phyloP scores from a whole-genome alignment of 2,888 invertebrate species.

The Clivina fossor region DNA sequence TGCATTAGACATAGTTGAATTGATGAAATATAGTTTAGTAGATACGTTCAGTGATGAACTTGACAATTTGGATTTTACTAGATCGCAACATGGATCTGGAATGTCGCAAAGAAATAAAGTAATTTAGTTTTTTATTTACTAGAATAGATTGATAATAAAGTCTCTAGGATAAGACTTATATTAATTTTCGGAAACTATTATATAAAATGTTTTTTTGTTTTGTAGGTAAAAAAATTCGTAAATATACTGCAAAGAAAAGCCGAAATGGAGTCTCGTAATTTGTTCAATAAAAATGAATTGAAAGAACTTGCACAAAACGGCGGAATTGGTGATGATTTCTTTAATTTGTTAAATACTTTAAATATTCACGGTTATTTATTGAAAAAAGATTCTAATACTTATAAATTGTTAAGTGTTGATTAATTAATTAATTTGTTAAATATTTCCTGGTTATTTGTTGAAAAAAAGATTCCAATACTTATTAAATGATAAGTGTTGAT shows the following conservation, averaged over 20 bases:
- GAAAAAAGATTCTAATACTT: constrained; percentile 64
- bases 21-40: constrained; percentile 77
- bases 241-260: constrained; percentile 67
- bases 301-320: constrained; percentile 68
- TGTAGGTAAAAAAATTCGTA: constrained; percentile 72
- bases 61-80: constrained; percentile 64
- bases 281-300: constrained; percentile 77
- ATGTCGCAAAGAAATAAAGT: constrained; percentile 70
- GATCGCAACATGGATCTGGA: constrained; percentile 73
- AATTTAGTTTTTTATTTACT: constrained; percentile 38
- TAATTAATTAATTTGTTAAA: constrained; percentile 18
- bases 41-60: constrained; percentile 75
- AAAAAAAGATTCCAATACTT: too few relatives aligned
- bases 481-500: too few relatives aligned
- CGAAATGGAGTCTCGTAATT: constrained; percentile 65
- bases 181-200: too few relatives aligned
- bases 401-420: constrained; percentile 46
- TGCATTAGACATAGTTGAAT: constrained; percentile 82
- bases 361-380: constrained; percentile 85
- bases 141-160: constrained; percentile 18
- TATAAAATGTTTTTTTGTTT: constrained; percentile 42
- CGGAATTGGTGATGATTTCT: constrained; percentile 67
- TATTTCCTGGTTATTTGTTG: too few relatives aligned
- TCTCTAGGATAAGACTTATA: too few relatives aligned
- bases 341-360: constrained; percentile 71